Evolutionary conservation across 1,140 invertebrate species (phyloP), one percentile per base, ranked within the genome.

Genomic region (Aricia agestis): DNA sequence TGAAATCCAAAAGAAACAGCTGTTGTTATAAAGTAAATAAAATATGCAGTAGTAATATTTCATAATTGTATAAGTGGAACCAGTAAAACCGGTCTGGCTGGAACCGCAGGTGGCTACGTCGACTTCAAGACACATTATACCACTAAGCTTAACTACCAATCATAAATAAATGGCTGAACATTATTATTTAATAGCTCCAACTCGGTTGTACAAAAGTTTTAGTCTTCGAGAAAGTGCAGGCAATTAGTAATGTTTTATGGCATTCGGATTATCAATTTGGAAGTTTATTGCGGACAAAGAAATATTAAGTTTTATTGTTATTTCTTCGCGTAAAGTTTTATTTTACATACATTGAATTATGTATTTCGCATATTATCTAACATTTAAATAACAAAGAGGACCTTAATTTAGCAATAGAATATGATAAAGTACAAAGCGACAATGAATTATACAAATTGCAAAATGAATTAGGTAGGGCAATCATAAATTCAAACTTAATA

Each of bases 41-140:
- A 84, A 82, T 82, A 82, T 76, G 76, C 63, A 72, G 72, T 59
- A 74, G 73, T 83, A 79, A 82, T 77, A 80, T 86, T 86, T 86
- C 80, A 84, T 85, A 88, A 89, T 77, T 78, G 75, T 45, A 73
- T 71, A 80, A 74, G 74, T 59, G 73, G 73, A 82, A 85, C 84
- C 77, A 45, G 82, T 78, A 68, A 25, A 69, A 85, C 84, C 81
- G 79, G 83, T 86, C 72, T 67, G 25, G 57, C 73, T 74, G 77
- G 76, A 73, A 76, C 74, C 72, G 81, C 78, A 74, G 70, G 74
- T 71, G 76, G 59, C 59, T 25, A 25, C 18, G 59, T 18, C 59
- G 18, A 18, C 18, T 25, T 63, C 59, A 11, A 63, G 18, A 63
- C 59, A 63, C 59, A 19, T 63, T 63, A 63, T 63, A 63, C 59